Conservation (phyloP, 1,140 invertebrate genomes). For the Oryctes rhinoceros region DNA sequence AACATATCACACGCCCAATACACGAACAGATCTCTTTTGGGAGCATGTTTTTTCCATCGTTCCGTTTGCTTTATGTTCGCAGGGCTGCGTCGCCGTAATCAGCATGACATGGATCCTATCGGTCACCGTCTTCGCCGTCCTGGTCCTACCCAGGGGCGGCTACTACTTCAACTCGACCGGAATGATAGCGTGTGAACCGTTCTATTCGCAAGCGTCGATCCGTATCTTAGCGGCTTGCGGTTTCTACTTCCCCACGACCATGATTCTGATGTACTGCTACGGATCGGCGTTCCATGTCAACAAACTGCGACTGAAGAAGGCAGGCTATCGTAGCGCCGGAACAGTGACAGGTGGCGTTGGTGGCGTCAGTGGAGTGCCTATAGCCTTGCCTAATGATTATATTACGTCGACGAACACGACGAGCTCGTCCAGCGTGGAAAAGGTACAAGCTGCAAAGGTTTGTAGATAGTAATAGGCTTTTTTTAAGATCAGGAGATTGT, state of each 20-base stretch:
- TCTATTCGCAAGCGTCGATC: conserved; percentile 77
- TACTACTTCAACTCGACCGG: conserved; percentile 88
- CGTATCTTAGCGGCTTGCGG: conserved; percentile 84
- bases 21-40: neutral
- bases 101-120: conserved; percentile 84
- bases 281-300: conserved; percentile 87
- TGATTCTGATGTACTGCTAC: conserved; percentile 90
- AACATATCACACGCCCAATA: too few species aligned
- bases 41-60: neutral
- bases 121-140: conserved; percentile 78
- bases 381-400: conserved; percentile 51
- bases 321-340: conserved; percentile 55
- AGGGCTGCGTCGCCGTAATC: conserved; percentile 83
- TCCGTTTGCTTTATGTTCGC: conserved; percentile 55
- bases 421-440: conserved; percentile 63
- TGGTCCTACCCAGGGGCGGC: conserved; percentile 80
- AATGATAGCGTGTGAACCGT: conserved; percentile 85
- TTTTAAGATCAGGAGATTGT: too few species aligned
- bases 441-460: conserved; percentile 56
- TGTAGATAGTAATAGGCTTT: neutral
- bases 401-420: conserved; percentile 52
- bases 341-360: conserved; percentile 40
- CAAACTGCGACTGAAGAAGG: conserved; percentile 71
- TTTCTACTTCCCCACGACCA: conserved; percentile 85
- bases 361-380: neutral